These are phyloP conservation scores for Acleris laterana DNA, from an alignment of 2,888 invertebrate genomes.

Conservation along the genomic window DNA sequence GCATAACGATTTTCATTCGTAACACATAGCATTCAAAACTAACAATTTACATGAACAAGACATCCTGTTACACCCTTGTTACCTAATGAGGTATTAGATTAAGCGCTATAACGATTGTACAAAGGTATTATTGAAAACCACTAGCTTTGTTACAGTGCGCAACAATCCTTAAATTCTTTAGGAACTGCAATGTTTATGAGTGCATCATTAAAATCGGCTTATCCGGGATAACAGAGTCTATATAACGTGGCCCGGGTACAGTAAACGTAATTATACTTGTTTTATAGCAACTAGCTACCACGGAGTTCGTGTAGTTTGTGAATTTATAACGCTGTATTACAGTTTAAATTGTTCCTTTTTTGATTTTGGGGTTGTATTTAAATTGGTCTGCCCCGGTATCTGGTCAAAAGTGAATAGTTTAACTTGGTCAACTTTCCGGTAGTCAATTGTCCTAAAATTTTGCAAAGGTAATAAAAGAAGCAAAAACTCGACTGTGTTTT, in stretches of 20 bases:
- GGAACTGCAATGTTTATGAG: constrained; percentile 27
- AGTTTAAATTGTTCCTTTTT: background rate
- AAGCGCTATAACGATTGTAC: too few relatives aligned
- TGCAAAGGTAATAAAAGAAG: too few relatives aligned
- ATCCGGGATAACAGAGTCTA: constrained; percentile 30
- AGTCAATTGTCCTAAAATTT: too few relatives aligned
- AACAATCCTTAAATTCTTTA: constrained; percentile 16
- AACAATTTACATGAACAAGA: too few relatives aligned
- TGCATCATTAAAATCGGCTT: constrained; percentile 38
- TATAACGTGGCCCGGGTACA: constrained; percentile 22
- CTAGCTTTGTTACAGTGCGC: background rate
- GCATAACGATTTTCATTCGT: too few relatives aligned
- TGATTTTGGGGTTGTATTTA: background rate
- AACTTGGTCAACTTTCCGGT: too few relatives aligned
- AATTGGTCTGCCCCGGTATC: too few relatives aligned
- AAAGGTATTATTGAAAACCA: background rate
- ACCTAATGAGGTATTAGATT: too few relatives aligned
- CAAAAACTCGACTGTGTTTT: too few relatives aligned
- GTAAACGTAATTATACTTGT: constrained; percentile 34
- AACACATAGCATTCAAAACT: too few relatives aligned
- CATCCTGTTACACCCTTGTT: too few relatives aligned
- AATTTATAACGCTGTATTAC: constrained; percentile 2
- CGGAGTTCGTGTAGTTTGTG: constrained; percentile 11
- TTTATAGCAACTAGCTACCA: constrained; percentile 22
- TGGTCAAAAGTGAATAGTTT: too few relatives aligned